Percentiles rank a stretch among this genome's conserved stretches.
Evolutionary conservation across 2,888 invertebrate species (phyloP).

Genomic region (Piscicola geometra): DNA sequence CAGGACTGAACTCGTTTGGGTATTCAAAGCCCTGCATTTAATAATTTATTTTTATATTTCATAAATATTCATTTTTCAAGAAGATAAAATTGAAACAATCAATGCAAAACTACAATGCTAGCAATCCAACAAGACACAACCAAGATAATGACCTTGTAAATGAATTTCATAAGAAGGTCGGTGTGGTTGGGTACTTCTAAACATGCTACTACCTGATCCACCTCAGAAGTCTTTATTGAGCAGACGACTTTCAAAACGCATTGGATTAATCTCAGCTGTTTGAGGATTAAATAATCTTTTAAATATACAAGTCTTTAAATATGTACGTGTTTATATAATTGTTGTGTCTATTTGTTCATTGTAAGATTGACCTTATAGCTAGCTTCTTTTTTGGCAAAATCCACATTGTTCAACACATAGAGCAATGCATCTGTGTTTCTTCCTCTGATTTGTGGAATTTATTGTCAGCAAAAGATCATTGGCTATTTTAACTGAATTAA

Average conservation of each 20-base stretch:
- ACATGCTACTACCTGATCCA: constrained; percentile 78
- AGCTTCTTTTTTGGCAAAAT: background rate
- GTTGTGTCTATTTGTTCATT: too few relatives aligned
- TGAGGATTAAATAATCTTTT: constrained; percentile 14
- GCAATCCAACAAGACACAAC: background rate
- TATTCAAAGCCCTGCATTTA: constrained; percentile 27
- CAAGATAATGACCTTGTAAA: constrained; percentile 53
- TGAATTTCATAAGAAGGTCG: constrained; percentile 93
- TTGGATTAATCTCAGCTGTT: constrained; percentile 78
- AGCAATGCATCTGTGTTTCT: constrained; percentile 72
- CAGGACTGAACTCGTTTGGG: constrained; percentile 26
- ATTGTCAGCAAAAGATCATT: too few relatives aligned
- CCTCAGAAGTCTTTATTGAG: constrained; percentile 85
- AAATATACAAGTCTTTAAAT: background rate
- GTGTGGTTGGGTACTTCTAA: constrained; percentile 70
- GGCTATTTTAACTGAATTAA: too few relatives aligned
- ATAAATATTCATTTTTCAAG: background rate
- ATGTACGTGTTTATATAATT: too few relatives aligned
- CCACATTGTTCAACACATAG: constrained; percentile 60
- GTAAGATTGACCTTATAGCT: background rate
- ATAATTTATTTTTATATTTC: too few relatives aligned
- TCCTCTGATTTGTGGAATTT: too few relatives aligned
- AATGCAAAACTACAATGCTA: background rate
- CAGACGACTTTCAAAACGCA: constrained; percentile 81
- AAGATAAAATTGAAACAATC: background rate